Evolutionary conservation across 2,113 vertebrate genomes (phyloP).

Genomic region (Salvelinus sp.): DNA sequence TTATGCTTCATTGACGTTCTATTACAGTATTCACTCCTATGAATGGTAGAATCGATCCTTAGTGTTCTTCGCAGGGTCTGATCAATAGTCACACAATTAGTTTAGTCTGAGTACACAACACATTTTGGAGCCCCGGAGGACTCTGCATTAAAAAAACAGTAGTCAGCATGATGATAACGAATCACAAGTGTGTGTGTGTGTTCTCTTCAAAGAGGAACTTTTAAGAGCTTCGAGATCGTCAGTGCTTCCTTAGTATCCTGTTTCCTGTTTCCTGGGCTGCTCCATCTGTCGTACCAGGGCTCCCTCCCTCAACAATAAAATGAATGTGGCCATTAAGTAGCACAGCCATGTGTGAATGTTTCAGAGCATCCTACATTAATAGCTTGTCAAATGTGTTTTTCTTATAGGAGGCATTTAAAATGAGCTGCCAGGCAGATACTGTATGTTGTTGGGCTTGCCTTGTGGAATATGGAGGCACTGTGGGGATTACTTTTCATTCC

Average conservation of each 20-base stretch:
- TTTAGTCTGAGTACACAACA: too few species aligned
- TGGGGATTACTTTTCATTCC: too few species aligned
- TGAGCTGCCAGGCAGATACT: background rate
- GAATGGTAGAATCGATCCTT: too few species aligned
- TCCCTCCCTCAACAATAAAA: constrained; percentile 3
- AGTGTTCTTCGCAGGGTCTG: too few species aligned
- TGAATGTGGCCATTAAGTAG: constrained; percentile 28
- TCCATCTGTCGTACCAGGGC: background rate
- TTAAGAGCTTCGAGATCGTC: too few species aligned
- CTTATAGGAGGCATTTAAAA: background rate
- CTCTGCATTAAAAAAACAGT: background rate
- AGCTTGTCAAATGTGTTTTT: constrained; percentile 20
- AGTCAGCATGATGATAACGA: constrained; percentile 34
- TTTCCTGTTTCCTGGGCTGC: background rate
- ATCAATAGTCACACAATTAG: too few species aligned
- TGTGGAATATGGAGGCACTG: too few species aligned
- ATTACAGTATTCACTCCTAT: too few species aligned
- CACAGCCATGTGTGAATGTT: constrained; percentile 25
- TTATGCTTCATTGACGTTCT: too few species aligned
- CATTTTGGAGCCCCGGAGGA: background rate
- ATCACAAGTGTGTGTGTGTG: background rate
- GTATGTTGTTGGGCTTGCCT: too few species aligned
- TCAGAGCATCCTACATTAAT: background rate
- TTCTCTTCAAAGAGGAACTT: background rate
- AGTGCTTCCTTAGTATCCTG: background rate